Conservation (phyloP, 2,888 invertebrate species). For the Plemyria rubiginata region DNA sequence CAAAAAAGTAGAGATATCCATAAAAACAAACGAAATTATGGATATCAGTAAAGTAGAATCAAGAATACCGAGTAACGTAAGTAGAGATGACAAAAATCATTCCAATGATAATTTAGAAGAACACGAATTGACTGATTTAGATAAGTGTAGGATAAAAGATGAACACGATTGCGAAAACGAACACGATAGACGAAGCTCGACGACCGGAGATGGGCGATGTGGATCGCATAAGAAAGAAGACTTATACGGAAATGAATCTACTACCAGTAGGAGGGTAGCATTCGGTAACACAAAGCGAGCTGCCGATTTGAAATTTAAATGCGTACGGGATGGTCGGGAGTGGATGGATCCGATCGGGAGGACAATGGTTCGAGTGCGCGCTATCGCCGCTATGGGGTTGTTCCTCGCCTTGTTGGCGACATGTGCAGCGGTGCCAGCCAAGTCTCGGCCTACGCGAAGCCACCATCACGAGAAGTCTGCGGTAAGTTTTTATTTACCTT, state of each 20-base stretch:
- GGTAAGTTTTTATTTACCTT: conserved; percentile 59
- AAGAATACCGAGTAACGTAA: conserved; percentile 52
- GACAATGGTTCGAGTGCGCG: conserved; percentile 71
- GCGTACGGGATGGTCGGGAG: conserved; percentile 57
- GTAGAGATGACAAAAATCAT: conserved; percentile 62
- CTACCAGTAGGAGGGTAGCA: conserved; percentile 65
- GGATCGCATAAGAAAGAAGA: conserved; percentile 67
- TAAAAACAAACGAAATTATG: conserved; percentile 30
- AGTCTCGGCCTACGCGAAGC: conserved; percentile 58
- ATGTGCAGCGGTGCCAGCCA: conserved; percentile 65
- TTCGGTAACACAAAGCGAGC: conserved; percentile 67
- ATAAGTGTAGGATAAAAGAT: conserved; percentile 70
- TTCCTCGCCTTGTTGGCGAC: conserved; percentile 66
- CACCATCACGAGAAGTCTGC: conserved; percentile 62
- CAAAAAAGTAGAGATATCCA: conserved; percentile 30
- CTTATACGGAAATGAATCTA: conserved; percentile 71
- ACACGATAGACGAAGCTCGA: conserved; percentile 59
- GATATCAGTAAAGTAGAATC: conserved; percentile 27
- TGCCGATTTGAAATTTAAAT: conserved; percentile 78
- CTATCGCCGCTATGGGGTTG: conserved; percentile 61
- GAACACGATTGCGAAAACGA: conserved; percentile 60
- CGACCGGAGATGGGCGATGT: conserved; percentile 54
- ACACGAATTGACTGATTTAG: conserved; percentile 74
- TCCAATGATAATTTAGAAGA: conserved; percentile 71
- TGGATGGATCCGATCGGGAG: conserved; percentile 64